Evolutionary conservation across 2,888 invertebrate species (phyloP), one percentile per base, ranked within the genome.

Genomic region (Crepidodera aurea): DNA sequence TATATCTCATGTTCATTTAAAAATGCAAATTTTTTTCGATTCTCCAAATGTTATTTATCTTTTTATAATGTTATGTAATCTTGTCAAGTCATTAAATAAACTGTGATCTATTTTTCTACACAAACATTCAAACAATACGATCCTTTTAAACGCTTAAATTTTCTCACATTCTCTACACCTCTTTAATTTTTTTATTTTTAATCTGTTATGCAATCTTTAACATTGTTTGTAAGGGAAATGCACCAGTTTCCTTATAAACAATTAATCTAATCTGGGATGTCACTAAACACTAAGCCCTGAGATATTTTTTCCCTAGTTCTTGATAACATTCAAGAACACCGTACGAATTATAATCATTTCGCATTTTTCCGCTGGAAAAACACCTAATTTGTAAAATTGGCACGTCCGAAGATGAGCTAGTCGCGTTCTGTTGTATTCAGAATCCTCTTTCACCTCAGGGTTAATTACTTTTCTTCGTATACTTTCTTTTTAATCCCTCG

Each of bases 401-500:
- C 56, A 56, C 56, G 56, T 56, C 34, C 46, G 19, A 32, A 37
- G 56, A 56, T 56, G 46, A 56, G 56, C 56, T 37, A 34, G 56
- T 56, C 34, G 32, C 56, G 37, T 56, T 56, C 18, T 34, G 22
- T 56, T 56, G 56, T 46, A 56, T 56, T 56, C 22, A 56, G 56
- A 46, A 56, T 56, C 56, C 56, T 56, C 34, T 15, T 22, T 56
- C 46, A 56, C 46, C 56, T 56, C n/a, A 15, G 37, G 46, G 56
- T 22, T 56, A 56, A 56, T 56, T 56, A 56, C 56, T 42, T 46
- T 56, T 46, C 46, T 46, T 46, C 46, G 32, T 56, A 34, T 56
- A 56, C 34, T 56, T 55, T 56, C 56, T 34, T 54, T 56, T 46
- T 56, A 56, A 56, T 56, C 56, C 56, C 32, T 12, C 22, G 46